Percentiles rank a stretch among this genome's conserved stretches.
These are phyloP conservation scores for Allophyes oxyacanthae DNA, from an alignment of 2,888 invertebrate genomes.

Conservation along the genomic window DNA sequence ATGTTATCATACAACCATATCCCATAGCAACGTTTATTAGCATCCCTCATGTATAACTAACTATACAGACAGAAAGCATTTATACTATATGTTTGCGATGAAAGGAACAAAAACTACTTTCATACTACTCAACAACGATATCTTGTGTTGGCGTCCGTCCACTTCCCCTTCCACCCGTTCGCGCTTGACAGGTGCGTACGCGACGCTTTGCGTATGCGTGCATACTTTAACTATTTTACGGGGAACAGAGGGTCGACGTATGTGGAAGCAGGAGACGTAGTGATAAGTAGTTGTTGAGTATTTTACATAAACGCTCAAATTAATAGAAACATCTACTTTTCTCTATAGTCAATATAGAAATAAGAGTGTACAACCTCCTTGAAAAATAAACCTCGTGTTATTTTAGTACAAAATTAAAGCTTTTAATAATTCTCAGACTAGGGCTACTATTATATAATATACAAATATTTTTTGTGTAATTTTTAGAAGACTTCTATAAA, in stretches of 20 bases:
- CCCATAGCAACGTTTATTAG: background rate
- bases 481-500: slow-evolving; percentile 3
- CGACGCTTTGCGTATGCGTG: too few species aligned
- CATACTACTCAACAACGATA: too few species aligned
- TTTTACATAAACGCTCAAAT: background rate
- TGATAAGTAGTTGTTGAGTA: background rate
- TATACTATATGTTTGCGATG: background rate
- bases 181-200: too few species aligned
- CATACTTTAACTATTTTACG: too few species aligned
- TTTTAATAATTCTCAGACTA: slow-evolving; percentile 21
- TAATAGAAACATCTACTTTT: slow-evolving; percentile 29
- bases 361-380: slow-evolving; percentile 11
- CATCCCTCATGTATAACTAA: slow-evolving; percentile 4
- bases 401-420: slow-evolving; percentile 37
- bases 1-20: slow-evolving; percentile 5
- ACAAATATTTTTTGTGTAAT: background rate
- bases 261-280: slow-evolving; percentile 2
- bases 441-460: background rate
- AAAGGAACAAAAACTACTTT: too few species aligned
- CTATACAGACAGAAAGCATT: slow-evolving; percentile 7
- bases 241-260: too few species aligned
- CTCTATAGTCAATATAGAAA: slow-evolving; percentile 43
- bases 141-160: too few species aligned
- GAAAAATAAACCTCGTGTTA: too few species aligned
- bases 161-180: too few species aligned